A percentile compares a stretch with the other conserved stretches of the same genome.
Evolutionary conservation across 2,113 vertebrate genomes (phyloP).

Genomic region (Prionailurus bengalensis): DNA sequence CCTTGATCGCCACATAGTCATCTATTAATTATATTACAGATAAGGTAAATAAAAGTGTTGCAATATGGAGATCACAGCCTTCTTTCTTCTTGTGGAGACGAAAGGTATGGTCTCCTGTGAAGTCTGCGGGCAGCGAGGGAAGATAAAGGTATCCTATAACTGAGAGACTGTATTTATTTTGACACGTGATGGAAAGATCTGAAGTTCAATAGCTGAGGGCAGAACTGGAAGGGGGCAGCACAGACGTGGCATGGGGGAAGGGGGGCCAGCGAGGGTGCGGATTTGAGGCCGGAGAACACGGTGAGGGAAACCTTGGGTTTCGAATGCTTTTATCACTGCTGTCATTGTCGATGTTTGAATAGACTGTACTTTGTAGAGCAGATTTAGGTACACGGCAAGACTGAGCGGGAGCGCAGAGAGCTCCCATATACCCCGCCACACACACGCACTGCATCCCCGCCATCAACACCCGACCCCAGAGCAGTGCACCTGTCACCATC

Average conservation of each 20-base stretch:
- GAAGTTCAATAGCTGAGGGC: conserved; percentile 75
- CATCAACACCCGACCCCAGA: accelerated
- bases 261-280: neutral
- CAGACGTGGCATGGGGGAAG: conserved; percentile 52
- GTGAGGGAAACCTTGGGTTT: too few relatives aligned
- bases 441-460: accelerated
- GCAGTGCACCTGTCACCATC: accelerated
- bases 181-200: conserved; percentile 84
- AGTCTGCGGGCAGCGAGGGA: conserved; percentile 81
- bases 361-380: neutral
- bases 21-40: conserved; percentile 92
- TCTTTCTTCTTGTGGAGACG: conserved; percentile 88
- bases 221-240: conserved; percentile 67
- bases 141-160: conserved; percentile 81
- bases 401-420: accelerated
- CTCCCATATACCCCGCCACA: accelerated
- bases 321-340: accelerated
- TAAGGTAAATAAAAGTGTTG: conserved; percentile 90
- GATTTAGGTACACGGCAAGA: neutral
- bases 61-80: conserved; percentile 88
- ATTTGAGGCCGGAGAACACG: accelerated
- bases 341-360: neutral
- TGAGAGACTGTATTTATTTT: conserved; percentile 83
- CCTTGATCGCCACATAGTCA: conserved; percentile 89
- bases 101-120: conserved; percentile 85